Base-by-base conservation (phyloP, 1,140 invertebrate genomes). In the Drosophila orena region DNA sequence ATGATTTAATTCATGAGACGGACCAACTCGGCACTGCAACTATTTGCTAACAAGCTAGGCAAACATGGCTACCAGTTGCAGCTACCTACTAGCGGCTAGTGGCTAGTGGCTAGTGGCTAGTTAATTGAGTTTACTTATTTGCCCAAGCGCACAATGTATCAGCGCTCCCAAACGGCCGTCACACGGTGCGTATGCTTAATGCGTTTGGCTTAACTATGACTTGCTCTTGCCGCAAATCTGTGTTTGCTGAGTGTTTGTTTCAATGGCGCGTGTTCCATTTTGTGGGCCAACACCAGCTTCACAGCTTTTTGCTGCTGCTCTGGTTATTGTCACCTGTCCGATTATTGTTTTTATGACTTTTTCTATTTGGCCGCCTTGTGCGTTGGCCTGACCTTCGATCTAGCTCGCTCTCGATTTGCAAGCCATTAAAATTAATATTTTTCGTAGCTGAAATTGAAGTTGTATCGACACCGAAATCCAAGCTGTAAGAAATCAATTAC, bases 241-340 rank as follows among this genome's bases (percentile, higher is more conserved):
- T 42, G 69, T 60, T 70, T 54, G 77, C 57, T 24, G 62, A 10
- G 37, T 17, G 17, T 17, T 17, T 37, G 12, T 60, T 71, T 81
- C 60, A 77, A 77, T 69, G 65, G 65, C 76, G 72, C 62, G 59
- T 79, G 83, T 86, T 86, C 70, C 78, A 86, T 78, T 86, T 85
- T 73, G 56, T 81, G 38, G 50, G 75, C 61, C 57, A 60, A 71
- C 70, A 75, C 71, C 61, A 66, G 75, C 62, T 74, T 69, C 58
- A 83, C 68, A 64, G 35, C 34, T 47, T 69, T 46, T 53, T 76
- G 74, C 47, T 58, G 58, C 37, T 72, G 81, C 77, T 80, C 81
- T 85, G 71, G 74, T 85, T 86, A 81, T 86, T 85, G 81, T 86
- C 74, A 81, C 79, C 83, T 88, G 81, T 81, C 83, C 65, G 83